These are phyloP conservation scores for Drosophila seguyi DNA, from an alignment of 1,140 invertebrate species.

Conservation along the genomic window DNA sequence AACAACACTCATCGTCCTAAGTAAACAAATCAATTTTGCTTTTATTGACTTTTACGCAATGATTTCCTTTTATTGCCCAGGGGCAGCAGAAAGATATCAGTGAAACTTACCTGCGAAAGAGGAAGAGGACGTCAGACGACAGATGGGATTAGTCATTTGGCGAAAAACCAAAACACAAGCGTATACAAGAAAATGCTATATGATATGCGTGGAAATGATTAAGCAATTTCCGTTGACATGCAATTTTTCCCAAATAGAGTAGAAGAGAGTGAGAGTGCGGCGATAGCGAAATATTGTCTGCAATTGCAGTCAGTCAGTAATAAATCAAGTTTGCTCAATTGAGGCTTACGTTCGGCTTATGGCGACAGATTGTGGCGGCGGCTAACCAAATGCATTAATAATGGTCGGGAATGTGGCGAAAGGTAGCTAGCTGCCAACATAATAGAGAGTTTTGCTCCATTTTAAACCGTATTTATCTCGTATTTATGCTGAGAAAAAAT, in stretches of 20 bases:
- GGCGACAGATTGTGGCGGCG: constrained; percentile 46
- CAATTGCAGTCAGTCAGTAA: constrained; percentile 20
- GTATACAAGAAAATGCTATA: constrained; percentile 43
- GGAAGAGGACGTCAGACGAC: constrained; percentile 28
- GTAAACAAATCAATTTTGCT: constrained; percentile 50
- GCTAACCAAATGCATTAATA: constrained; percentile 36
- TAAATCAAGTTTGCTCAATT: constrained; percentile 72
- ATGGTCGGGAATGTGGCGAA: constrained; percentile 45
- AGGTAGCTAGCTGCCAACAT: constrained; percentile 11
- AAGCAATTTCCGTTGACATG: constrained; percentile 78
- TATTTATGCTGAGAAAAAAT: constrained; percentile 6
- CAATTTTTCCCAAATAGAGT: constrained; percentile 31
- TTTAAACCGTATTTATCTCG: constrained; percentile 17
- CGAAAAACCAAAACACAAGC: constrained; percentile 20
- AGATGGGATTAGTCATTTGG: constrained; percentile 61
- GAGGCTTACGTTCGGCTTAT: constrained; percentile 38
- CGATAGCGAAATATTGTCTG: constrained; percentile 16
- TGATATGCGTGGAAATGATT: constrained; percentile 73
- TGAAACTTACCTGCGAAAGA: constrained; percentile 66
- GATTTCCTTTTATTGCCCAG: constrained; percentile 61
- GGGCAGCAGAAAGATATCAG: constrained; percentile 11
- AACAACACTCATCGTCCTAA: constrained; percentile 57
- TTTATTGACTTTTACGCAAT: constrained; percentile 82
- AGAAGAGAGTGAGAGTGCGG: constrained; percentile 23
- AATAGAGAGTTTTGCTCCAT: constrained; percentile 25